Conservation (phyloP, 2,797 vertebrate genomes). For the Xiphorhynchus erythropygius region DNA sequence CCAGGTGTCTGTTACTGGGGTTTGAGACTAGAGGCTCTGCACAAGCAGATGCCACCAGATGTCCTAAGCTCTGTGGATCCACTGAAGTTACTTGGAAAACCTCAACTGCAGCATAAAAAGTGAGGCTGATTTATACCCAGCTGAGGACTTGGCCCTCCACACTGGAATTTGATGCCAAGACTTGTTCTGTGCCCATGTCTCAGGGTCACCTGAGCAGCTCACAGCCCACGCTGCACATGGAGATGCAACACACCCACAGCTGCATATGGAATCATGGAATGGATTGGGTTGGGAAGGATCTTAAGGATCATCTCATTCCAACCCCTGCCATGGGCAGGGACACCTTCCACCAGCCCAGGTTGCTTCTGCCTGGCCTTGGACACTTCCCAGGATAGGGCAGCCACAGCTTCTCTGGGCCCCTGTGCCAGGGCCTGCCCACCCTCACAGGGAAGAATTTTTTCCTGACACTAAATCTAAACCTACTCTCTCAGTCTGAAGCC, state of each 20-base stretch:
- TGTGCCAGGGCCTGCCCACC: neutral
- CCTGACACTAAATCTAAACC: too few relatives aligned
- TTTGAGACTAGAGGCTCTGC: neutral
- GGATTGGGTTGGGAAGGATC: neutral
- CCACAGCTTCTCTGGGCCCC: neutral
- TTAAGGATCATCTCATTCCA: neutral
- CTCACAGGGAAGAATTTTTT: neutral
- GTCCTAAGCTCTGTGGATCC: neutral
- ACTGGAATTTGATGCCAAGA: neutral
- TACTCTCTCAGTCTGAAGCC: neutral
- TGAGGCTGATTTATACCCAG: neutral
- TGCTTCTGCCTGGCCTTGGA: too few relatives aligned
- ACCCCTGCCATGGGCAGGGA: too few relatives aligned
- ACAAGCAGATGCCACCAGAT: neutral
- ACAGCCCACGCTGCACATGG: neutral
- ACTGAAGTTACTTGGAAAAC: neutral
- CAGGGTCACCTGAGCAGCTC: neutral
- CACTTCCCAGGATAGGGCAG: neutral
- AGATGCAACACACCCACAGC: neutral
- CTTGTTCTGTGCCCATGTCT: neutral
- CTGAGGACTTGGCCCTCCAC: neutral
- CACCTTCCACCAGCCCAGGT: neutral
- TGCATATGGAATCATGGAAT: neutral
- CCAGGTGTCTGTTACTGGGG: neutral
- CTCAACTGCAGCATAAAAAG: neutral